phyloP scores from a whole-genome alignment of 2,113 vertebrate species.

The Prinia subflava region DNA sequence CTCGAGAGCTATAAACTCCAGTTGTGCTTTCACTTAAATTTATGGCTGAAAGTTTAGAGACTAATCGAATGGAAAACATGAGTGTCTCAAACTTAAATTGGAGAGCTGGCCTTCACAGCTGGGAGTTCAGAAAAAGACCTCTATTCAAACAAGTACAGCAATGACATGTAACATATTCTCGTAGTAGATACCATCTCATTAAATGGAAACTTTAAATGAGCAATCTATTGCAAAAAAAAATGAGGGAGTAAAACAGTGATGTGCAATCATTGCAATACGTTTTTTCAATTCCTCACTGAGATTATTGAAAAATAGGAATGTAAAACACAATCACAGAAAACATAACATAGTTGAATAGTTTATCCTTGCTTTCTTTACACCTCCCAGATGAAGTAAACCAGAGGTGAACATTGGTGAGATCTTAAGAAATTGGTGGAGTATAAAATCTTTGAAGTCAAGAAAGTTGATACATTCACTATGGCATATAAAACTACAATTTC shows the following conservation, averaged over 20 bases:
- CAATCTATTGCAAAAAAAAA: background rate
- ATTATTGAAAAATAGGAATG: background rate
- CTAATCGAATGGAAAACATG: constrained; percentile 35
- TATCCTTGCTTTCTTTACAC: background rate
- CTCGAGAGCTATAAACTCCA: background rate
- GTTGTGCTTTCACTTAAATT: constrained; percentile 43
- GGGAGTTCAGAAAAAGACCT: constrained; percentile 5
- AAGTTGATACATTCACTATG: background rate
- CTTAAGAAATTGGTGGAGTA: background rate
- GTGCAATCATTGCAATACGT: background rate
- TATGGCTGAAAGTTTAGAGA: constrained; percentile 34
- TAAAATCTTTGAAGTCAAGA: background rate
- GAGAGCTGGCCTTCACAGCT: background rate
- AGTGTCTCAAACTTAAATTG: constrained; percentile 27
- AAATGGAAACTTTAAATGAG: constrained; percentile 8
- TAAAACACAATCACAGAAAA: background rate
- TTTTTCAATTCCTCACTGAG: background rate
- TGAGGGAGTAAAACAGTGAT: background rate
- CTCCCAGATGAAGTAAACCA: background rate
- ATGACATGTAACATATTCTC: background rate
- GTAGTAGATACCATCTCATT: background rate
- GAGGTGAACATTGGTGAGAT: background rate
- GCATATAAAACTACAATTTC: background rate
- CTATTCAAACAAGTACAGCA: background rate
- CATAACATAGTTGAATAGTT: background rate